Base-by-base conservation (phyloP, 2,113 vertebrate species). In the Choloepus hoffmanni region DNA sequence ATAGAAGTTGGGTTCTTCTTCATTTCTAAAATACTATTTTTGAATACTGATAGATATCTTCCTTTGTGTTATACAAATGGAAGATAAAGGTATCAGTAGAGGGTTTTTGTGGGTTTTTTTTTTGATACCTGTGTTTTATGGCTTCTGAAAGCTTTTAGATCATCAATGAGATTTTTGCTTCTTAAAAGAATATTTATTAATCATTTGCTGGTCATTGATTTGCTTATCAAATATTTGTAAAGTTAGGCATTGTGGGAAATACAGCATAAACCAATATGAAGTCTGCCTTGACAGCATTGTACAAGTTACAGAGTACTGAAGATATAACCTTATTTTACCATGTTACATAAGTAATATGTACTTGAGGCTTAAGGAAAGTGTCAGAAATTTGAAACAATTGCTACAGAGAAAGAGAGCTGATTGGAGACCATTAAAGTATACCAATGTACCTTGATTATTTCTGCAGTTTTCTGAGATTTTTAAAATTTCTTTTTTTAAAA, bases 111-210 rank as follows among this genome's bases (percentile, higher is more conserved):
- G 50, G 50, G 50, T 4, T 14, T 53, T 45, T 53, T 45, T 53
- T 96, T 84, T 96, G 45, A 83, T 12, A 82, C 28, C 21, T 94
- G 2, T 48, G 40, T 83, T 81, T 77, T 83, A 95, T 79, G 90
- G 26, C 23, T 93, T 93, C 60, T 96, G 70, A 95, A 93, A 96
- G 72, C 26, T 95, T 87, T 92, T 55, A 24, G 26, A 19, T 90
- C 18, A 82, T 92, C 73, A 74, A 5, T 55, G 9, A 89, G 6
- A 81, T 86, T 95, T 83, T 93, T 55, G 77, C 19, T 96, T 95
- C 7, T 90, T 16, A 84, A 65, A 70, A 77, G 65, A 72, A 33
- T 10, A 36, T 67, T 84, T 40, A 62, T 45, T 79, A 65, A 21
- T 73, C 70, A 60, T 70, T 95, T 84, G 76, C 18, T 95, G 84